Evolutionary conservation across 1,140 invertebrate species (phyloP), one percentile per base, ranked within the genome.

Genomic region (Wiebesia pumilae): DNA sequence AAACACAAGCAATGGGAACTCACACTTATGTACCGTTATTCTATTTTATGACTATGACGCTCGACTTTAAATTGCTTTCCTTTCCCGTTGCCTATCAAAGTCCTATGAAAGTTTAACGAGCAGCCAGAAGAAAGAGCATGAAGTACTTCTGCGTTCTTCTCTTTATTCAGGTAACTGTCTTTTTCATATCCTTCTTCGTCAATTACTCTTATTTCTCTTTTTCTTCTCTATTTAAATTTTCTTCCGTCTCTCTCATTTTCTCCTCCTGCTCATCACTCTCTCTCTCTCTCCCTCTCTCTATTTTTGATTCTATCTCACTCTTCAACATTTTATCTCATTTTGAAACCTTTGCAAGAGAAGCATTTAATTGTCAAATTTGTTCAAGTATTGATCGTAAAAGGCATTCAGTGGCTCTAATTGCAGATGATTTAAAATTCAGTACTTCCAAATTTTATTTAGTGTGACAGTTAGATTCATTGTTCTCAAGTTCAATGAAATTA

Each of bases 31-130:
- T 85, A 80, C 47, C 84, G 78, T 81, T 85, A 85, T 81, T 73
- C 51, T 79, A 51, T 81, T 85, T 85, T 85, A 85, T 30, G 67
- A 33, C 79, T 38, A 65, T 43, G 58, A 84, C 79, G 77, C 40
- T 85, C 73, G 83, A 87, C 67, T 88, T 88, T 81, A 88, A 88
- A 88, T 88, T 88, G 87, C 84, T 87, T 81, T 88, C 51, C 85
- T 86, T 84, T 86, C 87, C 40, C 85, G 83, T 83, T 80, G 86
- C 87, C 89, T 89, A 91, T 90, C 90, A 90, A 91, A 91, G 89
- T 90, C 89, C 90, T 90, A 91, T 91, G 88, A 90, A 90, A 91
- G 87, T 91, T 91, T 91, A 90, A 91, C 90, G 90, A 90, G 89
- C 88, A 71, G n/a, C 43, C 35, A 27, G 40, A 73, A 58, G 69